phyloP scores from a whole-genome alignment of 1,140 invertebrate species.

The Apis mellifera region Amel_HAv3.1 CM009936.2:5158501-5159000 shows the following conservation, averaged over 20 bases:
- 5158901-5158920: background rate
- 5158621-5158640: slow-evolving; percentile 41
- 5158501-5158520: background rate
- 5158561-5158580: slow-evolving; percentile 51
- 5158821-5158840: background rate
- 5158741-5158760: slow-evolving; percentile 67
- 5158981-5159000: background rate
- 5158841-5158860: background rate
- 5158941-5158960: background rate
- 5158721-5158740: slow-evolving; percentile 69
- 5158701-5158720: slow-evolving; percentile 68
- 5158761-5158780: slow-evolving; percentile 73
- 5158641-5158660: too few relatives aligned
- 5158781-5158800: slow-evolving; percentile 67
- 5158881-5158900: too few relatives aligned
- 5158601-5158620: slow-evolving; percentile 50
- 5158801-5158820: slow-evolving; percentile 42
- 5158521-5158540: slow-evolving; percentile 1
- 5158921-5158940: background rate
- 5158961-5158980: background rate
- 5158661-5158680: background rate
- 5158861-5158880: background rate
- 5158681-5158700: slow-evolving; percentile 44
- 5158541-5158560: slow-evolving; percentile 2
- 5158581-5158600: slow-evolving; percentile 36